These are phyloP conservation scores for Rhinogobio ventralis DNA, from an alignment of 2,797 vertebrate genomes.

Conservation along the genomic window DNA sequence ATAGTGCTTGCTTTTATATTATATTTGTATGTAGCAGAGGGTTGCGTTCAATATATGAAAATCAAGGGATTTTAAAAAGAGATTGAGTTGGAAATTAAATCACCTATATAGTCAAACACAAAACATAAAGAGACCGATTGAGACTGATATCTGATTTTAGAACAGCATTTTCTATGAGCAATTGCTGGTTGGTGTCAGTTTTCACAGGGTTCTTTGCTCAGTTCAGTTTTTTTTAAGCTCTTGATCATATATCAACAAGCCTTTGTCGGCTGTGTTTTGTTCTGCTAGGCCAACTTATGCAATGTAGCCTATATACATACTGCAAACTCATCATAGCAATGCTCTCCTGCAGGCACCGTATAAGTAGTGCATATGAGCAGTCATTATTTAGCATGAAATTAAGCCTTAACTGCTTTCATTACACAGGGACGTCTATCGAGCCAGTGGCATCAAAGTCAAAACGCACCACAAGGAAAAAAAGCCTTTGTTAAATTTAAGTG, in stretches of 20 bases:
- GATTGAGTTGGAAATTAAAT: background rate
- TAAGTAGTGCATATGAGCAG: conserved; percentile 2
- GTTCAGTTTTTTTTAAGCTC: background rate
- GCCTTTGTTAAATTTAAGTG: conserved; percentile 37
- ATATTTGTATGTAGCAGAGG: background rate
- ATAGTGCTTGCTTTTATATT: background rate
- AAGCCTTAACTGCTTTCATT: conserved; percentile 25
- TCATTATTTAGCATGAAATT: conserved; percentile 33
- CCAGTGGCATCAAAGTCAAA: conserved; percentile 27
- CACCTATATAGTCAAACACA: background rate
- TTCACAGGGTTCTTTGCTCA: background rate
- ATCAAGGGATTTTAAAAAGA: background rate
- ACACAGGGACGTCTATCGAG: conserved; percentile 8
- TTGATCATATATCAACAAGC: background rate
- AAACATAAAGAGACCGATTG: conserved; percentile 3
- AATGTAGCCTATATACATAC: background rate
- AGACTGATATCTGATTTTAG: conserved; percentile 24
- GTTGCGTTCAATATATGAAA: background rate
- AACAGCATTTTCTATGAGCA: conserved; percentile 3
- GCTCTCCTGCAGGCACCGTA: background rate
- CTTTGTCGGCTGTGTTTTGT: background rate
- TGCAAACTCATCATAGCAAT: background rate
- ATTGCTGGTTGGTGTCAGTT: conserved; percentile 1
- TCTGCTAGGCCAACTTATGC: conserved; percentile 2
- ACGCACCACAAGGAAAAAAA: conserved; percentile 15